Base-by-base conservation (phyloP, 2,797 vertebrate genomes). In the Eospalax fontanierii region DNA sequence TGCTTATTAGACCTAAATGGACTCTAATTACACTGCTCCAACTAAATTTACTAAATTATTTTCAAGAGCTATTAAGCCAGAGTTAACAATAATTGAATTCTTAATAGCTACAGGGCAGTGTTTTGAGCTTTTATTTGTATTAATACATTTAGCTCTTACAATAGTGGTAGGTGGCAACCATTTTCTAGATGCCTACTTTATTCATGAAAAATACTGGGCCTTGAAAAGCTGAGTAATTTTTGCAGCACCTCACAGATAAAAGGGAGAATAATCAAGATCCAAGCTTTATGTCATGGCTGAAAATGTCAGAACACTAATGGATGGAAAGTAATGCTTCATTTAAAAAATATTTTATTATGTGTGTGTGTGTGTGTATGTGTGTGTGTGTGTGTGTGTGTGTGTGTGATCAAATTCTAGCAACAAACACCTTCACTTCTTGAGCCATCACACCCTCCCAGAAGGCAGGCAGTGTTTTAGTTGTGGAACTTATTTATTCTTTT, bases 11-110 rank as follows among this genome's bases (percentile, higher is more conserved):
- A 35, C 2, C 26, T 80, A 63, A 74, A 24, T 87, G 16, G 12
- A 85, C 28, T 90, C 65, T 15, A 79, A 63, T 63, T 79, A 81
- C 7, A 63, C 24, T 74, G 9, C 54, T 75, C 71, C 79, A 81
- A 66, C 11, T 87, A 11, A 87, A 66, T 73, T 92, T 75, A 24
- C 46, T 79, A 50, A 92, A 86, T 88, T 93, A 71, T 97, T 90
- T 93, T 73, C 57, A 93, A 71, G 22, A 80, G 1, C 18, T 82
- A 43, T 76, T 78, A 88, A 92, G 35, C 35, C 76, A 92, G 35
- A 80, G 18, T 61, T 91, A 75, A 50, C 1, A 87, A 70, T 86
- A 70, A 80, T 33, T 75, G 16, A 91, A 89, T 95, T 84, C 22
- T 90, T 89, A 74, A 46, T 78, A 89, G 35, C 12, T 63, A 1